Percentiles rank a stretch among this genome's conserved stretches.
These are phyloP conservation scores for Hypomesus transpacificus DNA, from an alignment of 2,113 vertebrate species.

Conservation along the genomic window DNA sequence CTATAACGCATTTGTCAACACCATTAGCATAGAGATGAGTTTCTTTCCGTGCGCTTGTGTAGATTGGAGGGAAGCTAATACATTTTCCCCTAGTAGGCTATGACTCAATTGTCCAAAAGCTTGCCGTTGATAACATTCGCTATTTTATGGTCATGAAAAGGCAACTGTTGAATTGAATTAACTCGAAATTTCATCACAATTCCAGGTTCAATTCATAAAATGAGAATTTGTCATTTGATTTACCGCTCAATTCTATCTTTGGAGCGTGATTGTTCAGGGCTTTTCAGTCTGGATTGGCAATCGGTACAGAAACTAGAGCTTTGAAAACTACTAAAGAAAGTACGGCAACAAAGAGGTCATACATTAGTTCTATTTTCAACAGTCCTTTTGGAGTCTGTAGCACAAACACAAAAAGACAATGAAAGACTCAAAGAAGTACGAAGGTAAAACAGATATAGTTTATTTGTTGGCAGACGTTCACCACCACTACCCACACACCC, in stretches of 20 bases:
- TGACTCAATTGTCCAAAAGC: conserved; percentile 36
- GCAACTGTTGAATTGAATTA: conserved; percentile 21
- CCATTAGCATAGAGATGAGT: conserved; percentile 76
- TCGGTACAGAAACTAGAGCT: too few relatives aligned
- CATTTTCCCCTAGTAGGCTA: conserved; percentile 21
- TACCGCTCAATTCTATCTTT: neutral
- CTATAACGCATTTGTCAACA: conserved; percentile 68
- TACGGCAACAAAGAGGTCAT: neutral
- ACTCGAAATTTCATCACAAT: conserved; percentile 15
- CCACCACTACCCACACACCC: neutral
- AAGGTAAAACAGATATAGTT: too few relatives aligned
- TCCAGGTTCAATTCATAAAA: too few relatives aligned
- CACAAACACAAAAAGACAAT: too few relatives aligned
- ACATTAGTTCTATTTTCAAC: neutral
- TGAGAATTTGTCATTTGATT: too few relatives aligned
- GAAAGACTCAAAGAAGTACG: too few relatives aligned
- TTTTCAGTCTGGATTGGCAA: too few relatives aligned
- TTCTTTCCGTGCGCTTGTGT: conserved; percentile 50
- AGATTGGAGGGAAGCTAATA: conserved; percentile 42
- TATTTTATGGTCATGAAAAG: conserved; percentile 17
- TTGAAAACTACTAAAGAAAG: too few relatives aligned
- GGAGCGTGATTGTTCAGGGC: too few relatives aligned
- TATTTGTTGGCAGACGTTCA: neutral
- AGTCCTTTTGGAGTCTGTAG: too few relatives aligned
- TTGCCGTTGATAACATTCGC: conserved; percentile 50